Evolutionary conservation across 2,888 invertebrate genomes (phyloP).

Genomic region (Temnothorax ravouxi): DNA sequence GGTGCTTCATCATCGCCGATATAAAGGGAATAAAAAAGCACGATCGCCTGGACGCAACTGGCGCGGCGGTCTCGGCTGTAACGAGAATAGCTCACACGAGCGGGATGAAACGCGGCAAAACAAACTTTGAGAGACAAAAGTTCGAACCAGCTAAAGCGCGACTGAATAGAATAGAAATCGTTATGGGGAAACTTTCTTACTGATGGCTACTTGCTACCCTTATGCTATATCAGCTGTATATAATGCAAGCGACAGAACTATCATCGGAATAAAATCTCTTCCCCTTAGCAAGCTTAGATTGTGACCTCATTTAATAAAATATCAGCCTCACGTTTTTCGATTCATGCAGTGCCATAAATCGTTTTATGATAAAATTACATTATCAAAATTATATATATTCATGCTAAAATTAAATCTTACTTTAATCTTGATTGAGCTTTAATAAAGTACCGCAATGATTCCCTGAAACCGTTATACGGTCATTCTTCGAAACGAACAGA

Average conservation of each 20-base stretch:
- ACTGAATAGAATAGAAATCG: not conserved
- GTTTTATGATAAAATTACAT: slow-evolving; percentile 3
- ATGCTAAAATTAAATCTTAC: not conserved
- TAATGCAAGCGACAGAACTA: not conserved
- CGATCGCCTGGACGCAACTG: not conserved
- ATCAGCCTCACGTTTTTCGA: not conserved
- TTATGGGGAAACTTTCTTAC: slow-evolving; percentile 1
- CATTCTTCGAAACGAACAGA: not conserved
- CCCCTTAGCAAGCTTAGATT: not conserved
- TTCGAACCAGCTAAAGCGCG: not conserved
- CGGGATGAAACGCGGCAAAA: not conserved
- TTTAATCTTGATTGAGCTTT: not conserved
- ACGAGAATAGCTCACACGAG: slow-evolving; percentile 20
- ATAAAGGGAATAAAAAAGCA: slow-evolving; percentile 61
- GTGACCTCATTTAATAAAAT: not conserved
- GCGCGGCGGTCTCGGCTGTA: not conserved
- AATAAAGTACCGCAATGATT: not conserved
- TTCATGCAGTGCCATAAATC: not conserved
- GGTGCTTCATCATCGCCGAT: slow-evolving; percentile 77
- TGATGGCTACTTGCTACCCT: not conserved
- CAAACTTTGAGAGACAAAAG: not conserved
- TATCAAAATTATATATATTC: too few relatives aligned
- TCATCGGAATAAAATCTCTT: not conserved
- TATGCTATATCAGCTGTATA: not conserved
- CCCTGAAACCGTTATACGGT: not conserved